Evolutionary conservation across 2,113 vertebrate species (phyloP).

Genomic region (Neogale vison): DNA sequence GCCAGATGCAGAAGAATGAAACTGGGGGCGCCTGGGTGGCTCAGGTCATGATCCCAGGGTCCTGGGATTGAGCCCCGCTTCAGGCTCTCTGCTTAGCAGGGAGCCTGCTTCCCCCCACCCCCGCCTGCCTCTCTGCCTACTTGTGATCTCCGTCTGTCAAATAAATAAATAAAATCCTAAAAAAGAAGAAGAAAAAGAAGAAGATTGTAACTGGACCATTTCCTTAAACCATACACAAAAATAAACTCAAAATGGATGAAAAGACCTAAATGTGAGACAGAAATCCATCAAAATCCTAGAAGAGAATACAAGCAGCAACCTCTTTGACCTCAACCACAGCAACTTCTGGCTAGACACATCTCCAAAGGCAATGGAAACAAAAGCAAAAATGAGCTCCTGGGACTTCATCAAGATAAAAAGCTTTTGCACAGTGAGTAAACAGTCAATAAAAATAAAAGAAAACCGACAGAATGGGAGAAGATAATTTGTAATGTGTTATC

Average conservation of each 20-base stretch:
- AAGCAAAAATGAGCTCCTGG: background rate
- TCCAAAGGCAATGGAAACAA: background rate
- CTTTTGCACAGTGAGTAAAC: background rate
- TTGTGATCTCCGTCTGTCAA: too few species aligned
- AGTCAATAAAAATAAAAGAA: background rate
- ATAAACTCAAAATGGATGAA: background rate
- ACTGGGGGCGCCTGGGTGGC: background rate
- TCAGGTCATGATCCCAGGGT: too few species aligned
- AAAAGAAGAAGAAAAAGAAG: too few species aligned
- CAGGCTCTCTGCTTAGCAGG: too few species aligned
- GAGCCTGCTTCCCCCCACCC: too few species aligned
- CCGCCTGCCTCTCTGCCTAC: too few species aligned
- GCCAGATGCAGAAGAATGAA: background rate
- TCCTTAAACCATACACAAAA: background rate
- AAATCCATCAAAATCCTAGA: background rate
- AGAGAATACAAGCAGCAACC: background rate
- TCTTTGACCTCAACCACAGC: background rate
- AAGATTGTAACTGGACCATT: background rate
- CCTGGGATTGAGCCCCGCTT: too few species aligned
- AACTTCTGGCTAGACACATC: background rate
- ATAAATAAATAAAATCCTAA: too few species aligned
- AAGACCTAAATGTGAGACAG: background rate
- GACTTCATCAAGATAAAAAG: background rate
- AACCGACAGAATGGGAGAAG: background rate
- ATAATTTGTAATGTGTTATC: background rate